These are phyloP conservation scores for Trachymyrmex septentrionalis DNA, from an alignment of 1,140 invertebrate species.

Conservation along the genomic window DNA sequence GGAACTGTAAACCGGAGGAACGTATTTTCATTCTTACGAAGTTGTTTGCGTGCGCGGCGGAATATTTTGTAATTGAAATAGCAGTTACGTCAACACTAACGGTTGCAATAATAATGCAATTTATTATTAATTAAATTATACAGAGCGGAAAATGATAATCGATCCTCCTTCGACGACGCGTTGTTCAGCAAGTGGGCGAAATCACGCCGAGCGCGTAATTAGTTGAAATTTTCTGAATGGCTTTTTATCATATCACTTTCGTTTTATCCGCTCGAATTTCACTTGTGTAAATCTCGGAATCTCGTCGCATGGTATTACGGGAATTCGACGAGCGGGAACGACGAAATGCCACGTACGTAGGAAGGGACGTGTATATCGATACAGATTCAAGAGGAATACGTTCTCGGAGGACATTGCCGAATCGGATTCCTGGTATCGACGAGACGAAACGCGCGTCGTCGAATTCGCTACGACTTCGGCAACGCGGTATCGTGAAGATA, in stretches of 20 bases:
- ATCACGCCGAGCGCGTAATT: neutral
- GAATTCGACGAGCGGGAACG: conserved; percentile 16
- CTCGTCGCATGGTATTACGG: conserved; percentile 51
- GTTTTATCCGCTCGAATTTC: conserved; percentile 19
- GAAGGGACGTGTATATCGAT: conserved; percentile 4
- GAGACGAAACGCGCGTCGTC: conserved; percentile 25
- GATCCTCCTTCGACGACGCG: neutral
- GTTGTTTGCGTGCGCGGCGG: conserved; percentile 11
- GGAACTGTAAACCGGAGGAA: neutral
- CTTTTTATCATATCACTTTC: neutral
- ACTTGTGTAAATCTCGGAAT: conserved; percentile 21
- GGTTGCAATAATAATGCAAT: neutral
- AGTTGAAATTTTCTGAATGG: conserved; percentile 1
- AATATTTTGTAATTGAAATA: conserved; percentile 21
- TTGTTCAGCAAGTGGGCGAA: neutral
- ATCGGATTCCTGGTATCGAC: conserved; percentile 58
- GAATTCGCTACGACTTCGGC: neutral
- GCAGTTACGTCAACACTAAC: neutral
- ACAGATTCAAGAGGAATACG: conserved; percentile 17
- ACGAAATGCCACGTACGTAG: conserved; percentile 30
- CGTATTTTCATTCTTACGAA: conserved; percentile 34
- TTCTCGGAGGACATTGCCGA: conserved; percentile 33
- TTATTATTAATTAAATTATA: conserved; percentile 1
- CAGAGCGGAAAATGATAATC: neutral
- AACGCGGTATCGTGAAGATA: neutral